Percentiles rank a stretch among this genome's conserved stretches.
Evolutionary conservation across 2,888 invertebrate genomes (phyloP).

Genomic region (Parascotia fuliginaria): DNA sequence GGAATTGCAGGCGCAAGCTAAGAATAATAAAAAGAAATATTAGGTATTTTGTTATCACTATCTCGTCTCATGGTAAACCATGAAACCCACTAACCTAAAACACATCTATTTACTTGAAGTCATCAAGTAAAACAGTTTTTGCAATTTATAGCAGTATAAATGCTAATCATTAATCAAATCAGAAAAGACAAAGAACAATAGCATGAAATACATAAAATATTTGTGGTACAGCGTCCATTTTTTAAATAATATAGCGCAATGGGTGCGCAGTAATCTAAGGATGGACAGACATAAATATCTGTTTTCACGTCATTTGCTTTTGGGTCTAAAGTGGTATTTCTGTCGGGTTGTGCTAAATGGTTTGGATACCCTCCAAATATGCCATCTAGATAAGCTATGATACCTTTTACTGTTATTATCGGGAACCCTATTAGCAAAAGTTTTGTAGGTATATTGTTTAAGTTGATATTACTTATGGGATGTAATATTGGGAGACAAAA

Average conservation of each 20-base stretch:
- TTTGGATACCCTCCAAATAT: conserved; percentile 79
- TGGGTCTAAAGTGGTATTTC: conserved; percentile 72
- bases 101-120: too few relatives aligned
- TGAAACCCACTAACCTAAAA: too few relatives aligned
- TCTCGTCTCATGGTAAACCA: too few relatives aligned
- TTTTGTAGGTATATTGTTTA: conserved; percentile 54
- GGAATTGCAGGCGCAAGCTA: too few relatives aligned
- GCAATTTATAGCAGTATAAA: too few relatives aligned
- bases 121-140: too few relatives aligned
- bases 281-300: conserved; percentile 58
- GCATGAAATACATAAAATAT: not conserved
- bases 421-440: conserved; percentile 55
- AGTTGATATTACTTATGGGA: conserved; percentile 37
- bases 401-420: conserved; percentile 73
- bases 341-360: conserved; percentile 75
- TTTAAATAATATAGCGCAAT: conserved; percentile 29
- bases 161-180: too few relatives aligned
- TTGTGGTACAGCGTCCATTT: conserved; percentile 2
- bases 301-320: conserved; percentile 78
- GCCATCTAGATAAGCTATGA: conserved; percentile 76
- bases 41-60: too few relatives aligned
- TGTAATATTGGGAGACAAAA: conserved; percentile 11
- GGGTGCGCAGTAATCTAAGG: conserved; percentile 46
- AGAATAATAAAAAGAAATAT: too few relatives aligned
- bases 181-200: not conserved